Percentiles rank a stretch among this genome's conserved stretches.
Conservation (phyloP, 2,113 vertebrate genomes). For the Syngnathus floridae region DNA sequence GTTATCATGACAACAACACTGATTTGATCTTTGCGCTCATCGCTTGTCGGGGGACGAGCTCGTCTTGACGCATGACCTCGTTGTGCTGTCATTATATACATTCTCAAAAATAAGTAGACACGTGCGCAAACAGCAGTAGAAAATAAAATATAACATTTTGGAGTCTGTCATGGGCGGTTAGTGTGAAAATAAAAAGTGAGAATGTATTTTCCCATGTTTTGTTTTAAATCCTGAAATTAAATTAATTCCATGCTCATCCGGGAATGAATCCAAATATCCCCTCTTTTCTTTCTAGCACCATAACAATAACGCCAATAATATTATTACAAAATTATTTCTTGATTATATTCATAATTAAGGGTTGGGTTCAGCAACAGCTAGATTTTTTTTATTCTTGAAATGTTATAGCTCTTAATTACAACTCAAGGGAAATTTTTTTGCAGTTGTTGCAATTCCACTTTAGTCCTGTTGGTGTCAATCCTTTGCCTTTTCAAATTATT, state of each 20-base stretch:
- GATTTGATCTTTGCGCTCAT: constrained; percentile 1
- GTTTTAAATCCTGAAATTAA: neutral
- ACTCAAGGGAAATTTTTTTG: too few species aligned
- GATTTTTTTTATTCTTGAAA: too few species aligned
- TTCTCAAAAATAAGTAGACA: neutral
- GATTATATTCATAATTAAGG: too few species aligned
- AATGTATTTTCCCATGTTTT: neutral
- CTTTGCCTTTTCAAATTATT: too few species aligned
- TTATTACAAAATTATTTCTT: too few species aligned
- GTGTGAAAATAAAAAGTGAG: neutral
- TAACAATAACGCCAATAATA: too few species aligned
- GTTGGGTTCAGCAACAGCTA: too few species aligned
- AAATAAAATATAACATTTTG: neutral
- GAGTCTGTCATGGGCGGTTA: neutral
- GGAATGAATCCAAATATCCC: neutral
- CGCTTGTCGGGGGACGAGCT: neutral
- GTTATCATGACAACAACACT: neutral
- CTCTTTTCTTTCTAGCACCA: too few species aligned
- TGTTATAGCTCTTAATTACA: too few species aligned
- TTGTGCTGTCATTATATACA: constrained; percentile 2
- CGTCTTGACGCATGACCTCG: neutral
- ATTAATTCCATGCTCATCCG: neutral
- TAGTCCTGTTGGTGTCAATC: too few species aligned
- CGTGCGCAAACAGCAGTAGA: neutral
- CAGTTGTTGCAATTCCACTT: too few species aligned